These are phyloP conservation scores for Salvelinus alpinus DNA, from an alignment of 2,113 vertebrate genomes.

Conservation along the genomic window DNA sequence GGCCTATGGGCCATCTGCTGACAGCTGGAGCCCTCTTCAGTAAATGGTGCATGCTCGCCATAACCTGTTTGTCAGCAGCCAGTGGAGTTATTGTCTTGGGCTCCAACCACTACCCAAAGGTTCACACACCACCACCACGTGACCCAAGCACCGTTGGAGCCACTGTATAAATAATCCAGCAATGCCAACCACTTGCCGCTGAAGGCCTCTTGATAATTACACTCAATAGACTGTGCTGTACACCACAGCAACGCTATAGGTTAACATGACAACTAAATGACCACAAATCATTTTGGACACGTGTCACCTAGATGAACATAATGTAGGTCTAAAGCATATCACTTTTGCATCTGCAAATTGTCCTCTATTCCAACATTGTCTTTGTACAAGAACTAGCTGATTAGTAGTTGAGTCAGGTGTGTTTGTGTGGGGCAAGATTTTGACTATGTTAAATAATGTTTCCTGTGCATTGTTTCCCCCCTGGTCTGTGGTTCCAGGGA, in stretches of 20 bases:
- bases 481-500: slow-evolving; percentile 69
- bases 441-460: too few species aligned
- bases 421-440: too few species aligned
- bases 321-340: too few species aligned
- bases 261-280: too few species aligned
- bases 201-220: slow-evolving; percentile 26
- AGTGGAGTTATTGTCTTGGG: slow-evolving; percentile 63
- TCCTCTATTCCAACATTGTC: too few species aligned
- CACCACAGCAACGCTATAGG: not conserved
- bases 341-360: too few species aligned
- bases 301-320: too few species aligned
- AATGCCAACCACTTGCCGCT: slow-evolving; percentile 33
- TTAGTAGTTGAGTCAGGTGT: too few species aligned
- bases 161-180: slow-evolving; percentile 53
- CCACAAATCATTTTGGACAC: too few species aligned
- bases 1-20: slow-evolving; percentile 48
- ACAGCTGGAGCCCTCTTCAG: slow-evolving; percentile 68
- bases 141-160: slow-evolving; percentile 30
- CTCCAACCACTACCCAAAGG: slow-evolving; percentile 47
- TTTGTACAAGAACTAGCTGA: too few species aligned
- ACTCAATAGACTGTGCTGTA: not conserved
- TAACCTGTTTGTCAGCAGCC: slow-evolving; percentile 70
- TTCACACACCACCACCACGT: slow-evolving; percentile 41
- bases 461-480: not conserved
- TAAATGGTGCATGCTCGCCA: slow-evolving; percentile 69